A percentile compares a stretch with the other conserved stretches of the same genome.
Conservation (phyloP, 2,797 vertebrate genomes). For the Siniperca undulata region DNA sequence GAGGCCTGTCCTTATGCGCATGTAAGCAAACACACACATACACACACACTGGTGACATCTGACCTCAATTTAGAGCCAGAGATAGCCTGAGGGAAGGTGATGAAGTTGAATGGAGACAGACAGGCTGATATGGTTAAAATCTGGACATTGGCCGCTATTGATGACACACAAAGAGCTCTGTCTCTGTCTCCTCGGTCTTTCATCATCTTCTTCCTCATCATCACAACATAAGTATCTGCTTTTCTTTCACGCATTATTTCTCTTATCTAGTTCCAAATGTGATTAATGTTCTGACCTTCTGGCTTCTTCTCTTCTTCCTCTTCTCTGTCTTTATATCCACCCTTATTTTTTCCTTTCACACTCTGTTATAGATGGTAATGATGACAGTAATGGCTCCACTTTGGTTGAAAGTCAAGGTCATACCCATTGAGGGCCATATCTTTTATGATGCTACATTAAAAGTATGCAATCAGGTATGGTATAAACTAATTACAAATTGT, state of each 20-base stretch:
- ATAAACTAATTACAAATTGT: conserved; percentile 26
- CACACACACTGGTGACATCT: conserved; percentile 60
- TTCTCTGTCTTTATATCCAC: conserved; percentile 18
- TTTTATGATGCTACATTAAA: conserved; percentile 46
- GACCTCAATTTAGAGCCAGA: conserved; percentile 73
- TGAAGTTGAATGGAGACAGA: conserved; percentile 60
- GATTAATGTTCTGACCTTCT: conserved; percentile 52
- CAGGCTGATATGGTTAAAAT: conserved; percentile 46
- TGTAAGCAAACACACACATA: conserved; percentile 14
- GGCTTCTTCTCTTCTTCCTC: conserved; percentile 16
- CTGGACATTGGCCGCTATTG: conserved; percentile 76
- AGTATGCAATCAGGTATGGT: neutral
- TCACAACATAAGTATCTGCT: conserved; percentile 39
- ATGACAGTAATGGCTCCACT: conserved; percentile 37
- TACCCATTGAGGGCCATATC: conserved; percentile 19
- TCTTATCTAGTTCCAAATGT: conserved; percentile 63
- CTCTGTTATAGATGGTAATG: conserved; percentile 21
- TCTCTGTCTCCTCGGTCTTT: conserved; percentile 52
- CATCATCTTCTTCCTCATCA: conserved; percentile 59
- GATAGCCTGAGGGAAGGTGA: conserved; percentile 76
- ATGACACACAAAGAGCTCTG: conserved; percentile 71
- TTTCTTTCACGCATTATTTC: conserved; percentile 47
- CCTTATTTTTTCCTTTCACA: conserved; percentile 12
- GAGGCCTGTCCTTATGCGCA: conserved; percentile 37
- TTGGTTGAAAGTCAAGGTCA: conserved; percentile 49